Conservation (phyloP, 2,113 vertebrate genomes). For the Callocephalon fimbriatum region DNA sequence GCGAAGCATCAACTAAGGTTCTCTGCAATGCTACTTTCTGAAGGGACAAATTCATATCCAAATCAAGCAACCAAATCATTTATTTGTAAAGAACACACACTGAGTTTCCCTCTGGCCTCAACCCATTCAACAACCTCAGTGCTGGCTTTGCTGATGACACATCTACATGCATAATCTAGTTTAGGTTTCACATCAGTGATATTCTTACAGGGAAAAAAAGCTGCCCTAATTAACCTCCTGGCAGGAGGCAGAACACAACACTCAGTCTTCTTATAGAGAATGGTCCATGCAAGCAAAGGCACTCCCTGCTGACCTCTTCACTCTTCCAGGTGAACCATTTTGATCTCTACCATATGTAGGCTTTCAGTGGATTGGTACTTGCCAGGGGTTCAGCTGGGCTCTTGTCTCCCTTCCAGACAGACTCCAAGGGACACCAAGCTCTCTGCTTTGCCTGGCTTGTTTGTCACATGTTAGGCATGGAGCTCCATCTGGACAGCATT, state of each 20-base stretch:
- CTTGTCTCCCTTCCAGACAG: not conserved
- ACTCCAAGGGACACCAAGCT: not conserved
- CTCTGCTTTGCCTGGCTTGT: not conserved
- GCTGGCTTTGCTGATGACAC: not conserved
- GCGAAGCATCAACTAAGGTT: not conserved
- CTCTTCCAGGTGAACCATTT: not conserved
- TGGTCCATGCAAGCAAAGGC: not conserved
- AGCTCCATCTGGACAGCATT: slow-evolving; percentile 2
- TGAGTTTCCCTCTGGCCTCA: not conserved
- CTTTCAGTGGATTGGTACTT: not conserved
- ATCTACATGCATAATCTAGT: not conserved
- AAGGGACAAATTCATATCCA: slow-evolving; percentile 5
- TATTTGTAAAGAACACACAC: not conserved
- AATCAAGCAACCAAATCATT: not conserved
- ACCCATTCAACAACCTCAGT: not conserved
- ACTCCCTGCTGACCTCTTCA: not conserved
- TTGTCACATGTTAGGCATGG: not conserved
- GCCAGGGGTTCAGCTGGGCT: not conserved
- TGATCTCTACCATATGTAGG: not conserved
- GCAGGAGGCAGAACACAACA: not conserved
- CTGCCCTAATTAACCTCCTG: not conserved
- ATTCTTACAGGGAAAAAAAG: not conserved
- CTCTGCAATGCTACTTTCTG: not conserved
- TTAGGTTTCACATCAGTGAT: not conserved
- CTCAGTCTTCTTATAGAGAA: not conserved